These are phyloP conservation scores for Teleopsis dalmanni DNA, from an alignment of 1,140 invertebrate species.

Conservation along the genomic window DNA sequence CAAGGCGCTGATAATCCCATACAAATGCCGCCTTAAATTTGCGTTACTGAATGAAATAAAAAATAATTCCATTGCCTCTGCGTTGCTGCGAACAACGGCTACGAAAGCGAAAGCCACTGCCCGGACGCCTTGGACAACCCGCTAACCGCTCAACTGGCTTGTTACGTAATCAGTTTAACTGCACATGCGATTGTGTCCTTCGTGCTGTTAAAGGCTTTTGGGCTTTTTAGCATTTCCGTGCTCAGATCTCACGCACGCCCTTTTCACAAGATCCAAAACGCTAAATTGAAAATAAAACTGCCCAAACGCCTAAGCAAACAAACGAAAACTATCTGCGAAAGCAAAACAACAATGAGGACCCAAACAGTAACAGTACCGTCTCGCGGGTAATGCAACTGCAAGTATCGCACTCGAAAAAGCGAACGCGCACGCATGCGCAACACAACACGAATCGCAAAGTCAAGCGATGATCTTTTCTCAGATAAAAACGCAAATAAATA, in stretches of 20 bases:
- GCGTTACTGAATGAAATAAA: slow-evolving; percentile 11
- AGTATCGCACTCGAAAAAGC: neutral
- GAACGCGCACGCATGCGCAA: neutral
- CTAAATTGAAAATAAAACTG: slow-evolving; percentile 4
- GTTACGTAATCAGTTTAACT: no score
- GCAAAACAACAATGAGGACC: neutral
- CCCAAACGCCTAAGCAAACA: no score
- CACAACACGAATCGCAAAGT: neutral
- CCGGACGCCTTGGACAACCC: no score
- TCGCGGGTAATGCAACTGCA: neutral
- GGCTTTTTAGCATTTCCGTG: slow-evolving; percentile 4
- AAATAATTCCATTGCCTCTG: neutral
- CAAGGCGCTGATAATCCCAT: no score
- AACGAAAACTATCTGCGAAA: neutral
- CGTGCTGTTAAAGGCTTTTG: neutral
- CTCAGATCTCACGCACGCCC: slow-evolving; percentile 35
- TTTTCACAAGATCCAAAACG: slow-evolving; percentile 15
- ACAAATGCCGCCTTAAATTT: no score
- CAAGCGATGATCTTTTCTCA: no score
- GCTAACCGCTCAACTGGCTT: no score
- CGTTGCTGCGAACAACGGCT: neutral
- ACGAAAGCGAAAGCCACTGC: neutral
- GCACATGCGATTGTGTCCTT: neutral
- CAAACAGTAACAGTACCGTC: neutral
- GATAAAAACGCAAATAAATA: no score